Base-by-base conservation (phyloP, 1,140 invertebrate genomes). In the Drosophila quadrilineata region DNA sequence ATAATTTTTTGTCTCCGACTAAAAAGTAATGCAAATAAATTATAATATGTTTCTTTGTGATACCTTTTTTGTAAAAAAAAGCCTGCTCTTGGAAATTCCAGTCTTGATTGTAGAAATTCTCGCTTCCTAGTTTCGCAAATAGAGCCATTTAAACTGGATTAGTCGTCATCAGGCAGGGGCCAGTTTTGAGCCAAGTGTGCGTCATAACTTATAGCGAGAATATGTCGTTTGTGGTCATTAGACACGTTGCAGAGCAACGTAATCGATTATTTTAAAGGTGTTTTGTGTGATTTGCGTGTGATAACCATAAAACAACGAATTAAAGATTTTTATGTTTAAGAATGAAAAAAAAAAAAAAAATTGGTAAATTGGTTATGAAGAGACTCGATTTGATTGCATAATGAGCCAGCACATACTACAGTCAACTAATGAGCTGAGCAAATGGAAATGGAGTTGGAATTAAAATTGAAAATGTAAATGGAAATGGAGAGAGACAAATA, bases 111-210 rank as follows among this genome's bases (percentile, higher is more conserved):
- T n/a, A n/a, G n/a, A n/a, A n/a, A n/a, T n/a, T n/a, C n/a, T n/a
- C n/a, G 64, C 79, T 82, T 85, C 79, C 77, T 82, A 62, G 73
- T 82, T 77, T 69, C 69, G 50, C n/a, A n/a, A n/a, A 41, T 35
- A 36, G 10, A 54, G 40, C 24, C 28, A 4, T n/a, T 12, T 14
- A 22, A 52, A 31, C 28, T 35, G 36, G 46, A 41, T 53, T 38
- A 43, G 33, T 64, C 43, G 16, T 22, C 31, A 56, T 56, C 52
- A 56, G 33, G 12, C 14, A 9, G 33, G 6, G 14, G 33, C 24
- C 35, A 52, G 49, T 19, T 28, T 36, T 35, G 21, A 24, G 45
- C 14, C 24, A 31, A 49, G 31, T 54, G n/a, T n/a, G n/a, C n/a
- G n/a, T n/a, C n/a, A n/a, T n/a, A n/a, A n/a, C n/a, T n/a, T n/a